phyloP scores from a whole-genome alignment of 2,113 vertebrate genomes.

The Acanthochromis polyacanthus region DNA sequence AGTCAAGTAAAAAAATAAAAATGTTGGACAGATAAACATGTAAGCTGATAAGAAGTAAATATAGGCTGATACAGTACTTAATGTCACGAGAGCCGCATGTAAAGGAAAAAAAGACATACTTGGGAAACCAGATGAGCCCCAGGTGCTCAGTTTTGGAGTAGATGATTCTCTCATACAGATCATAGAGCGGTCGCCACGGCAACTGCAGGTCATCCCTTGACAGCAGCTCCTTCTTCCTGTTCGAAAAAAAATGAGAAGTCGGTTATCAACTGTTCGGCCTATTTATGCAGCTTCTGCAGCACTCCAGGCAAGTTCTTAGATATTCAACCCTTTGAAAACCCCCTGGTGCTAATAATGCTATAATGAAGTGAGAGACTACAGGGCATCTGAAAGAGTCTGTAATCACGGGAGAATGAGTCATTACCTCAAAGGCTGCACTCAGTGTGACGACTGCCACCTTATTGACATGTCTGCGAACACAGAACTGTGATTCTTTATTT shows the following conservation, averaged over 20 bases:
- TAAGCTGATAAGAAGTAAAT: neutral
- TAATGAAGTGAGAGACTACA: constrained; percentile 26
- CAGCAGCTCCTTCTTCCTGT: constrained; percentile 89
- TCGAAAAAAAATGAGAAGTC: constrained; percentile 17
- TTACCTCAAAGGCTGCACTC: constrained; percentile 18
- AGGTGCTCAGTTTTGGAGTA: constrained; percentile 98
- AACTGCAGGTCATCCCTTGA: constrained; percentile 95
- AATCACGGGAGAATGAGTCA: constrained; percentile 49
- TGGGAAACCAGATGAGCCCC: constrained; percentile 97
- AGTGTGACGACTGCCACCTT: constrained; percentile 43
- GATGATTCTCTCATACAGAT: constrained; percentile 92
- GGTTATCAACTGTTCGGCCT: constrained; percentile 4
- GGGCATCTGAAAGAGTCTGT: constrained; percentile 20
- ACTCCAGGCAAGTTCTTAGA: constrained; percentile 13
- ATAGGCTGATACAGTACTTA: neutral
- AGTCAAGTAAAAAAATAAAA: no score
- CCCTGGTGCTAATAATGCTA: constrained; percentile 20
- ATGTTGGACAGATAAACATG: neutral
- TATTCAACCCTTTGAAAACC: constrained; percentile 23
- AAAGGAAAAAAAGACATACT: constrained; percentile 84
- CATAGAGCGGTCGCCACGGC: constrained; percentile 94
- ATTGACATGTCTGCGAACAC: constrained; percentile 63
- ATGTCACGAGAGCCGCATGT: neutral
- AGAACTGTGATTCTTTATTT: constrained; percentile 23
- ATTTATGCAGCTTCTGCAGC: neutral